Percentiles rank a stretch among this genome's conserved stretches.
These are phyloP conservation scores for Lepilemur ruficaudatus DNA, from an alignment of 2,797 vertebrate genomes.

Conservation along the genomic window DNA sequence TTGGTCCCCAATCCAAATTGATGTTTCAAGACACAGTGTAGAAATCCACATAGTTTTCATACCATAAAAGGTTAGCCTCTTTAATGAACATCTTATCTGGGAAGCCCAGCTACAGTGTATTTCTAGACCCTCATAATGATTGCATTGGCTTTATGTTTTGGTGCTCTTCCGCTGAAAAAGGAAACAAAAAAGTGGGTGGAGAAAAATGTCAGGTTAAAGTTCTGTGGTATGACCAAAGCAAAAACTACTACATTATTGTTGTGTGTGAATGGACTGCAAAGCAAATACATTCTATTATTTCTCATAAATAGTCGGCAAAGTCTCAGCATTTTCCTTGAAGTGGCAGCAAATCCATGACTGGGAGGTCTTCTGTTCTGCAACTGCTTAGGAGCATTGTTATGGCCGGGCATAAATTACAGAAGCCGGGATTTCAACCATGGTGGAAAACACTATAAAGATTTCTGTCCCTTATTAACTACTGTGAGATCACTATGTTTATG, in stretches of 20 bases:
- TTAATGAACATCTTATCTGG: conserved; percentile 68
- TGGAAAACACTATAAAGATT: conserved; percentile 82
- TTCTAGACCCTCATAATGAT: conserved; percentile 73
- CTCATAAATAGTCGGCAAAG: conserved; percentile 55
- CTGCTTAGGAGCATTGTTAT: conserved; percentile 50
- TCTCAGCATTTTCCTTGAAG: conserved; percentile 52
- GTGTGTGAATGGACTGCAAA: conserved; percentile 52
- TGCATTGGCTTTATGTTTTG: conserved; percentile 53
- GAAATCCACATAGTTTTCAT: conserved; percentile 56
- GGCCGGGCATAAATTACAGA: conserved; percentile 72
- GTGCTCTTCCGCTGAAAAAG: conserved; percentile 48
- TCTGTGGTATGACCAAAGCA: conserved; percentile 62
- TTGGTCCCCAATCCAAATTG: background rate
- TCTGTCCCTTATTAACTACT: conserved; percentile 81
- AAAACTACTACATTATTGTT: conserved; percentile 17
- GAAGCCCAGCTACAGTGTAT: conserved; percentile 57
- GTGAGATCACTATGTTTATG: conserved; percentile 78
- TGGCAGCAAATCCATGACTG: conserved; percentile 49
- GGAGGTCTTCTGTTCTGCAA: conserved; percentile 41
- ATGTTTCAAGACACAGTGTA: background rate
- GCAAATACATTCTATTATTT: conserved; percentile 66
- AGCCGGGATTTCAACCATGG: conserved; percentile 79
- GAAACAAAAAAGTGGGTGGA: background rate
- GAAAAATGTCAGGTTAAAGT: conserved; percentile 16
- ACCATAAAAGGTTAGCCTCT: conserved; percentile 51